phyloP scores from a whole-genome alignment of 2,888 invertebrate genomes.

The Hoplodrina ambigua region DNA sequence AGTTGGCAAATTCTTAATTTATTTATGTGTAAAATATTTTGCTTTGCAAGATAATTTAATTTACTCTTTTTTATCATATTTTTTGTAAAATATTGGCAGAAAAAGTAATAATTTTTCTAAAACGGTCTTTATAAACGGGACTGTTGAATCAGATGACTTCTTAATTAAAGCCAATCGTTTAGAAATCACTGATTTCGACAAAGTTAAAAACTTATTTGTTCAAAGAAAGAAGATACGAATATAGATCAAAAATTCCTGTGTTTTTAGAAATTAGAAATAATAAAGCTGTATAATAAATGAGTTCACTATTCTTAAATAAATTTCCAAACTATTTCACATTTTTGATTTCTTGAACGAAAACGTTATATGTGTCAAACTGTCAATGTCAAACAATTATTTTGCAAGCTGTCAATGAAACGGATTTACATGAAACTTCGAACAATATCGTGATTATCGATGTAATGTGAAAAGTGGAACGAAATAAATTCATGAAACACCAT shows the following conservation, averaged over 20 bases:
- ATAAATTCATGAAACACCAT: slow-evolving; percentile 73
- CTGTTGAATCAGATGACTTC: neutral
- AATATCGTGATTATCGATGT: slow-evolving; percentile 46
- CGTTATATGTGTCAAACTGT: slow-evolving; percentile 46
- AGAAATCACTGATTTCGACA: neutral
- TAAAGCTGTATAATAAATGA: neutral
- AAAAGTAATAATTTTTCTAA: neutral
- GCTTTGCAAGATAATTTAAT: neutral
- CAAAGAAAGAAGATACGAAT: neutral
- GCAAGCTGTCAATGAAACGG: slow-evolving; percentile 65
- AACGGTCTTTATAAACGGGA: slow-evolving; percentile 26
- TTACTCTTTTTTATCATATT: neutral
- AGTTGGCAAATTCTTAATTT: no score
- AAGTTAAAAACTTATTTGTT: neutral
- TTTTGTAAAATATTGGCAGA: neutral
- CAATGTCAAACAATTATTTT: slow-evolving; percentile 46
- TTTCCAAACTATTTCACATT: neutral
- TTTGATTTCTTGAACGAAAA: slow-evolving; percentile 42
- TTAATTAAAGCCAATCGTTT: neutral
- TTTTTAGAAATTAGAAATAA: neutral
- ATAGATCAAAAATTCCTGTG: neutral
- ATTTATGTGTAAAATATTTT: no score
- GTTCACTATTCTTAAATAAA: neutral
- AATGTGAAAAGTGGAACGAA: slow-evolving; percentile 56
- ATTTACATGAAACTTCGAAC: slow-evolving; percentile 58